Base-by-base conservation (phyloP, 2,113 vertebrate species). In the Pterophyllum scalare region DNA sequence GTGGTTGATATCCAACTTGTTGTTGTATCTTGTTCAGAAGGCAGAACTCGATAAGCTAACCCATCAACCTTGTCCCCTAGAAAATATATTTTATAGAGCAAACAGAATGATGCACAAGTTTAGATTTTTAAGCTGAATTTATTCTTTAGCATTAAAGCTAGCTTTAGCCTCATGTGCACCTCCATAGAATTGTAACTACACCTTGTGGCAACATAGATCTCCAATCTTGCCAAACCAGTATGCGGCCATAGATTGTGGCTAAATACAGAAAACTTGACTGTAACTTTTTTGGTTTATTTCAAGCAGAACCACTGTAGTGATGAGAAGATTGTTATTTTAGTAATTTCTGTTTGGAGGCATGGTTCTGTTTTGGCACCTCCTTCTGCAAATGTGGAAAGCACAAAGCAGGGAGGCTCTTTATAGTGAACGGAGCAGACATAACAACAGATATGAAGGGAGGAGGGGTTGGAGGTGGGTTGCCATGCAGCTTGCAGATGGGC, bases 1-100 rank as follows among this genome's bases (percentile, higher is more conserved):
- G 24, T 13, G 43, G 65, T 70, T 70, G 10, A 26, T 70, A 70
- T 15, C 24, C 43, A 70, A 28, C 12, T 49, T 70, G 43, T 46
- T 43, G 38, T 40, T 13, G 46, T 49, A 49, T 49, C 5, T 49
- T 17, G 67, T 72, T 31, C 46, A 72, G 26, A 52, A 72, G 67
- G 26, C 67, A 72, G 46, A 52, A 72, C 7, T 72, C 7, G 0
- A 72, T 72, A 72, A 72, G 46, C 46, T 54, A 72, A 52, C 15
- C 49, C 15, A 52, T 6, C 49, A 52, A n/a, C 26, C 43, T 2
- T 72, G 46, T 72, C 26, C 20, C 11, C 67, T 72, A 31, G 67
- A 72, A 54, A 72, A 33, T 72, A 13, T 54, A 72, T 72, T 72
- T 72, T 72, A 72, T 14, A 72, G 26, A 54, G 46, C 17, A 72